Evolutionary conservation across 2,888 invertebrate species (phyloP).

Genomic region (Empis stercorea): DNA sequence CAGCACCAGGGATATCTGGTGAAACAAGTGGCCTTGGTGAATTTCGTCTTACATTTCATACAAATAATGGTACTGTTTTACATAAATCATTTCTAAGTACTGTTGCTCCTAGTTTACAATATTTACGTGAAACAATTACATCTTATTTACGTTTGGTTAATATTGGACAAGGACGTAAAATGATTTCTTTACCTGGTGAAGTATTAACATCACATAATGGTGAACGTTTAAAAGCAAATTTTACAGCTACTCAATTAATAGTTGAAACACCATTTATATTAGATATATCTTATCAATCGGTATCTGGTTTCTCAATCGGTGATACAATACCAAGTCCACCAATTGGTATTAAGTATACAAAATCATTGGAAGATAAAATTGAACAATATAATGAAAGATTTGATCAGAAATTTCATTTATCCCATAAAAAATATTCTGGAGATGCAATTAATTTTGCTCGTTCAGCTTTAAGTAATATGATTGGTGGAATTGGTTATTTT

Average conservation of each 20-base stretch:
- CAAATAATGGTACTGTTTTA: constrained; percentile 43
- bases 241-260: constrained; percentile 64
- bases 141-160: constrained; percentile 51
- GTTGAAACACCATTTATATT: constrained; percentile 67
- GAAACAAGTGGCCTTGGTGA: constrained; percentile 64
- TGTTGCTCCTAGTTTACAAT: constrained; percentile 52
- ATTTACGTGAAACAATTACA: constrained; percentile 62
- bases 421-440: constrained; percentile 51
- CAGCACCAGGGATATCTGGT: constrained; percentile 42
- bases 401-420: constrained; percentile 63
- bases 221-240: constrained; percentile 57
- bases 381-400: constrained; percentile 63
- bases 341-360: constrained; percentile 51
- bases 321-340: constrained; percentile 36
- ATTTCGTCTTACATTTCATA: constrained; percentile 45
- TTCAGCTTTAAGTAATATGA: constrained; percentile 80
- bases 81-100: constrained; percentile 65
- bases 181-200: constrained; percentile 50
- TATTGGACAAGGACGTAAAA: constrained; percentile 39
- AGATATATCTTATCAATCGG: constrained; percentile 74
- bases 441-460: constrained; percentile 64
- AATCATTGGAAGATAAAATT: constrained; percentile 46
- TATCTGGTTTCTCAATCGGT: constrained; percentile 42
- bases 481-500: constrained; percentile 96
- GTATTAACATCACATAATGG: constrained; percentile 39